Base-by-base conservation (phyloP, 1,140 invertebrate species). In the Leptinotarsa lineolata region DNA sequence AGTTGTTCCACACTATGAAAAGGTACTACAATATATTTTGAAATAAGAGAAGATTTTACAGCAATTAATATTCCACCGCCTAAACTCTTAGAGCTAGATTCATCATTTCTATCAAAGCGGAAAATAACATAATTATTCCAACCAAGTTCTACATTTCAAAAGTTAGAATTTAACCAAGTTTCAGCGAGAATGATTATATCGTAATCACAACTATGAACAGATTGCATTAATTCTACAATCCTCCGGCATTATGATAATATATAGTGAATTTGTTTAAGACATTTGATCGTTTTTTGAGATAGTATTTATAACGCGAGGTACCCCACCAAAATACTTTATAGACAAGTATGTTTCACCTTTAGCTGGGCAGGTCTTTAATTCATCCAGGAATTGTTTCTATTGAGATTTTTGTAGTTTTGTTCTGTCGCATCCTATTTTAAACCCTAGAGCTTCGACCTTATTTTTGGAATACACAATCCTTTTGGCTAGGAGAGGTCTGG, bases 391-490 rank as follows among this genome's bases (percentile, higher is more conserved):
- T 60, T 60, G 59, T 60, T 60, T 60, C 59, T 12, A 16, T 54
- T 54, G n/a, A 54, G 48, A 54, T 54, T 54, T 11, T 54, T 54
- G 48, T 54, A 60, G 59, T 60, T 60, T 60, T 60, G 59, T 60
- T 60, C 59, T 60, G 48, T 60, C 59, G 59, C 21, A 60, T 60
- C 59, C 59, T 60, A 60, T n/a, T n/a, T 60, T n/a, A n/a, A 60
- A 60, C 5, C 59, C 59, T 11, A 60, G 59, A 60, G 59, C 59
- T 60, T 60, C 59, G 59, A 60, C 59, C 59, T 60, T 60, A n/a
- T 60, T 60, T 60, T 60, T 60, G n/a, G n/a, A 60, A 8, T 5
- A 60, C 6, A 60, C 59, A 60, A 60, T 60, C 59, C n/a, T 21
- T 21, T 60, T 60, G 16, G 16, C 61, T 63, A 21, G 61, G 16